phyloP scores from a whole-genome alignment of 2,888 invertebrate genomes.

The Eubasilissa splendida region DNA sequence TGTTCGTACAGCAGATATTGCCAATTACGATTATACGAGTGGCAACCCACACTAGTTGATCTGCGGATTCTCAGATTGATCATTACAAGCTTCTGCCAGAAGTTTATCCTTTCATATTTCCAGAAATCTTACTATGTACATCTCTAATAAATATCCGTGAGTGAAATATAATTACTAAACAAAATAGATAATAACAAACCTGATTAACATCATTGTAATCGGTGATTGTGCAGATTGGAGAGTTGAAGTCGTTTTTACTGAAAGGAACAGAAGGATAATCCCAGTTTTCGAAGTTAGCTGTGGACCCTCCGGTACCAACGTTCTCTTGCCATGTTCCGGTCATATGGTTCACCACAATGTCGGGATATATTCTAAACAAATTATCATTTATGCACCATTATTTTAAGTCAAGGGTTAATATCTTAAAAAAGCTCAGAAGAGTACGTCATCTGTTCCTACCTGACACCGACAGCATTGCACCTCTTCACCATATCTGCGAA shows the following conservation, averaged over 20 bases:
- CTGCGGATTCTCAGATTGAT: too few relatives aligned
- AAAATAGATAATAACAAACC: not conserved
- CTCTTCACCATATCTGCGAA: conserved; percentile 83
- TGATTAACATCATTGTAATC: conserved; percentile 69
- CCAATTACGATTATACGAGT: too few relatives aligned
- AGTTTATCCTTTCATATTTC: too few relatives aligned
- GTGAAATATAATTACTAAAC: too few relatives aligned
- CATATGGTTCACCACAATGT: conserved; percentile 86
- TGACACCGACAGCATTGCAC: conserved; percentile 87
- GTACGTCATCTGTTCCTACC: conserved; percentile 62
- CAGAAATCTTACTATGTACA: too few relatives aligned
- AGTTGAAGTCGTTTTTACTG: conserved; percentile 72
- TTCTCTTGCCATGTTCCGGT: conserved; percentile 71
- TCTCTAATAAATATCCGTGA: too few relatives aligned
- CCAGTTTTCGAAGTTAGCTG: conserved; percentile 67
- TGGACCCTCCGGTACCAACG: conserved; percentile 75
- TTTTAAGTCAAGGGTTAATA: too few relatives aligned
- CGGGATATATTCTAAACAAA: conserved; percentile 77
- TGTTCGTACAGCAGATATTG: too few relatives aligned
- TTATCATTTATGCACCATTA: not conserved
- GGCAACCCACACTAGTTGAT: too few relatives aligned
- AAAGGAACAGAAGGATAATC: conserved; percentile 74
- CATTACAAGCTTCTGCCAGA: too few relatives aligned
- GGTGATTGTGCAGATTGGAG: conserved; percentile 65
- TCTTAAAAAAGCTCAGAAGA: not conserved